Base-by-base conservation (phyloP, 2,888 invertebrate species). In the Protophormia terraenovae region DNA sequence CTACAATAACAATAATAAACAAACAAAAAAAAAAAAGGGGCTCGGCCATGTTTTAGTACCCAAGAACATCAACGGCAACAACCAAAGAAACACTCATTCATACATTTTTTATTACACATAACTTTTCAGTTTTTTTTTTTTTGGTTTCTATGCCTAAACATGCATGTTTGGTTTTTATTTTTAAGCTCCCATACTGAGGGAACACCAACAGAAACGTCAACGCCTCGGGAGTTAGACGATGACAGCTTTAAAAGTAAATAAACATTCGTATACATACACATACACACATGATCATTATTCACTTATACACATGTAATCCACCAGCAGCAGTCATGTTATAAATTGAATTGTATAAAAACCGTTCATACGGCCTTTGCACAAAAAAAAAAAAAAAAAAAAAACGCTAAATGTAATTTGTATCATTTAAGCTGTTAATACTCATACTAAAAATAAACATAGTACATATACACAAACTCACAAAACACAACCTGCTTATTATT, bases 141-240 rank as follows among this genome's bases (percentile, higher is more conserved):
- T 38, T 29, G 32, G 24, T 64, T 64, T 72, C 41, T 50, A 73
- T 55, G 72, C 55, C 67, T 47, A 60, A 76, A 72, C 62, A 41
- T 66, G 76, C 71, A 75, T 66, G 77, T 73, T 35, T 50, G 64
- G 19, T 72, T 27, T 41, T 41, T 27, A 58, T 16, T 22, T n/a
- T 47, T 27, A 55, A 64, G 83, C 67, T 64, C 35, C n/a, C 35
- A 64, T 50, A 69, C 53, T 10, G 45, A 47, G 53, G 60, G 45
- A 64, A 62, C 69, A 55, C 27, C 6, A 76, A 66, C 32, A 60
- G 16, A 55, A 58, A 69, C 50, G 64, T 76, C 53, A 78, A 78
- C 77, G 81, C 84, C 62, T 77, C 69, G 58, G 77, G 81, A 73
- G 73, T 75, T 81, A 73, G 27, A 38, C 73, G 84, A 78, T 85